Conservation (phyloP, 2,888 invertebrate species). For the Pseudanteris insignis region DNA sequence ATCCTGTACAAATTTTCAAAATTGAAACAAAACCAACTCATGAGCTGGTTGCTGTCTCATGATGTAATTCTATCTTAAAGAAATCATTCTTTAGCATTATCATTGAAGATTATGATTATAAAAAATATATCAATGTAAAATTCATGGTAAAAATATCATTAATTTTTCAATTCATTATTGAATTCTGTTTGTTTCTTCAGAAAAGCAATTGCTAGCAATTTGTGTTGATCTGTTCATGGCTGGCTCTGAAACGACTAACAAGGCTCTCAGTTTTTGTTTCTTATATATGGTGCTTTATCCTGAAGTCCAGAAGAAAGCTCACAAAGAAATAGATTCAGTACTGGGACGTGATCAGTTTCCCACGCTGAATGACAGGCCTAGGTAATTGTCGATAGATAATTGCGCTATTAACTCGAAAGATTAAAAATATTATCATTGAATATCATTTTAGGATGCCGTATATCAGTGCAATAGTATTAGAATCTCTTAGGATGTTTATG, state of each 20-base stretch:
- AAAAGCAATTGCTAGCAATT: slow-evolving; percentile 80
- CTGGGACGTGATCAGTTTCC: slow-evolving; percentile 77
- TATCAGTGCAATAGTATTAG: slow-evolving; percentile 80
- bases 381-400: slow-evolving; percentile 31
- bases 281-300: slow-evolving; percentile 78
- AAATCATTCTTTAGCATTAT: too few species aligned
- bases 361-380: slow-evolving; percentile 73
- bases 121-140: too few species aligned
- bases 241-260: slow-evolving; percentile 86
- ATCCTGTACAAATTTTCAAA: too few species aligned
- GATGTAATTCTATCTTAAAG: too few species aligned
- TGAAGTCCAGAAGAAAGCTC: slow-evolving; percentile 78
- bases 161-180: too few species aligned
- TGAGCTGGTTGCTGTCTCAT: too few species aligned
- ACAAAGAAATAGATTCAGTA: slow-evolving; percentile 80
- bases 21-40: too few species aligned
- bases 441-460: slow-evolving; percentile 81
- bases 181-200: too few species aligned
- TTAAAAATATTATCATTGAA: neutral
- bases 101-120: too few species aligned
- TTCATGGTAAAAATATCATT: too few species aligned
- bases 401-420: neutral
- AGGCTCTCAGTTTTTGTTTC: slow-evolving; percentile 80
- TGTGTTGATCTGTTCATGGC: slow-evolving; percentile 89
- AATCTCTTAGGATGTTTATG: slow-evolving; percentile 82